Conservation (phyloP, 1,140 invertebrate genomes). For the Dendroctonus ponderosae region DNA sequence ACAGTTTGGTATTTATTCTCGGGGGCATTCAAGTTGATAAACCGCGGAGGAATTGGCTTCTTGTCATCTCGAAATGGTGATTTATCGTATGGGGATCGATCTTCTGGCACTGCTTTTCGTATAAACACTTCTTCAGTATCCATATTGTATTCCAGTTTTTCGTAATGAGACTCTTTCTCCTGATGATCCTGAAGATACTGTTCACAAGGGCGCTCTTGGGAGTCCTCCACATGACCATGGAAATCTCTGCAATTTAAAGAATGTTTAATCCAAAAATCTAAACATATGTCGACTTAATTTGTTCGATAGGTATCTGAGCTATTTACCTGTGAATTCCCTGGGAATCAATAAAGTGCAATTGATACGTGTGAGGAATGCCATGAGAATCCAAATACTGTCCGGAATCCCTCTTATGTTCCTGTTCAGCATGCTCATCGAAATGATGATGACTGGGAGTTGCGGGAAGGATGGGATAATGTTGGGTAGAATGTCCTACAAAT, state of each 20-base stretch:
- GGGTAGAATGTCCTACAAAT: slow-evolving; percentile 27
- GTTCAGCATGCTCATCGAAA: slow-evolving; percentile 29
- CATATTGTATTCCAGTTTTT: slow-evolving; percentile 33
- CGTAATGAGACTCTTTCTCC: slow-evolving; percentile 26
- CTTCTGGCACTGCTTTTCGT: slow-evolving; percentile 21
- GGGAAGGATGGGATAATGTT: slow-evolving; percentile 47
- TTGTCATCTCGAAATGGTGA: slow-evolving; percentile 37
- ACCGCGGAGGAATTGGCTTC: slow-evolving; percentile 43
- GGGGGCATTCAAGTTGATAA: slow-evolving; percentile 41
- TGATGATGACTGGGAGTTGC: slow-evolving; percentile 40
- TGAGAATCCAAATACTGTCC: slow-evolving; percentile 47
- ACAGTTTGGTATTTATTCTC: slow-evolving; percentile 42
- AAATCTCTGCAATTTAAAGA: slow-evolving; percentile 35
- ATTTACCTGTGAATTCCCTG: slow-evolving; percentile 44
- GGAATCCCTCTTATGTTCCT: slow-evolving; percentile 41
- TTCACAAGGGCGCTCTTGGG: slow-evolving; percentile 13
- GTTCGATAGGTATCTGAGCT: not conserved
- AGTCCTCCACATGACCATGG: slow-evolving; percentile 46
- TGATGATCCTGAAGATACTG: slow-evolving; percentile 20
- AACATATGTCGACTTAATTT: not conserved
- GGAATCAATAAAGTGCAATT: slow-evolving; percentile 48
- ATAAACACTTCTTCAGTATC: slow-evolving; percentile 21
- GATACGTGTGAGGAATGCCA: slow-evolving; percentile 45
- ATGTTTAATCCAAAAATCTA: slow-evolving; percentile 1
- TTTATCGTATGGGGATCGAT: slow-evolving; percentile 33